Evolutionary conservation across 2,797 vertebrate species (phyloP).

Genomic region (Glossophaga mutica): DNA sequence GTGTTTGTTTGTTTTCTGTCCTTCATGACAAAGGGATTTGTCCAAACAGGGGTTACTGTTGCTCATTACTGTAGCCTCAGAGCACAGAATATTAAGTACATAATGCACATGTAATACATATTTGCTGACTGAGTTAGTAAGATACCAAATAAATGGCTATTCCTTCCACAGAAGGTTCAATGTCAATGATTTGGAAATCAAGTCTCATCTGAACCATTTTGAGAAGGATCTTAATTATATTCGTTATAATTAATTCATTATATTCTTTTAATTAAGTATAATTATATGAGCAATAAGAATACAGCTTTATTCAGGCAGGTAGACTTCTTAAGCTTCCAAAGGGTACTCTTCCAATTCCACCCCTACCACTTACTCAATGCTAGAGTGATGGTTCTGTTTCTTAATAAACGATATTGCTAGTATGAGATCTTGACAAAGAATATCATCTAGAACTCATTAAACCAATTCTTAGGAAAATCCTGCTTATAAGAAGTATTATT

Average conservation of each 20-base stretch:
- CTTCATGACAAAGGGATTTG: background rate
- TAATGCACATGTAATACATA: background rate
- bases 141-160: background rate
- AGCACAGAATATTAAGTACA: background rate
- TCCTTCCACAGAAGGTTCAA: background rate
- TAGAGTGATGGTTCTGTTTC: background rate
- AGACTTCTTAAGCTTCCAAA: background rate
- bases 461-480: background rate
- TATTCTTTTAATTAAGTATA: too few relatives aligned
- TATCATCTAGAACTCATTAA: background rate
- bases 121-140: background rate
- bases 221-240: background rate
- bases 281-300: background rate
- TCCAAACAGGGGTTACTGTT: background rate
- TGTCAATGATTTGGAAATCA: background rate
- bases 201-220: background rate
- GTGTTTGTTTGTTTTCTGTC: background rate
- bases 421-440: background rate
- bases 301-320: background rate
- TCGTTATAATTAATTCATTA: too few relatives aligned
- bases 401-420: background rate
- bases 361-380: background rate
- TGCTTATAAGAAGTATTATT: background rate
- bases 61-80: background rate
- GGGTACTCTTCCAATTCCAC: background rate